Base-by-base conservation (phyloP, 2,888 invertebrate species). In the Diachrysia chrysitis region DNA sequence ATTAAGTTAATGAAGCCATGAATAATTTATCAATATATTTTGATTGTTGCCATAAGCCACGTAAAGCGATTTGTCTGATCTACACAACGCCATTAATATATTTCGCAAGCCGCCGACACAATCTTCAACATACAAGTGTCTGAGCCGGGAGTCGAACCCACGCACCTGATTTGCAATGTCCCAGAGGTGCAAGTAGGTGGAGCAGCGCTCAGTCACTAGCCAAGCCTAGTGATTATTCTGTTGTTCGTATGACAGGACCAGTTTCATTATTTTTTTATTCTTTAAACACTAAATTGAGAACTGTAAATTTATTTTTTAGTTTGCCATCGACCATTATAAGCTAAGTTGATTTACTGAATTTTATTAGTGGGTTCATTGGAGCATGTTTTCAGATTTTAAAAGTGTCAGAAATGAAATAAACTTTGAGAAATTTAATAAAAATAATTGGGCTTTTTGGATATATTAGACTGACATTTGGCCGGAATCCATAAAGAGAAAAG, bases 131-230 rank as follows among this genome's bases (percentile, higher is more conserved):
- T 81, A 83, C 88, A 89, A 89, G 90, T 90, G 89, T 84, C 85
- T 86, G 87, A 85, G 87, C 81, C 78, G 82, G 89, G 89, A 87
- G 84, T 85, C 78, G 87, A 88, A 87, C 95, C 95, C 93, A 95
- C 94, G 94, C 95, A 90, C 85, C 87, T 93, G 90, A 93, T 93
- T 95, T 93, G 93, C 93, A 91, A 91, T 77, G 87, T 86, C 87
- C 79, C 82, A 77, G 81, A 79, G 73, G 80, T 72, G 75, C 79
- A 78, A 87, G 91, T 91, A 90, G 90, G 90, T 87, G 88, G 86
- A 79, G 83, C 83, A 70, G 69, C 71, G 75, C 74, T 81, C 84
- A 83, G 85, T 88, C 85, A 85, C 84, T 82, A 82, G 77, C 78
- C 71, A 73, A 73, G 63, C 42, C 53, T 62, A 73, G 75, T 63